Base-by-base conservation (phyloP, 1,140 invertebrate genomes). In the Arctopsyche grandis region DNA sequence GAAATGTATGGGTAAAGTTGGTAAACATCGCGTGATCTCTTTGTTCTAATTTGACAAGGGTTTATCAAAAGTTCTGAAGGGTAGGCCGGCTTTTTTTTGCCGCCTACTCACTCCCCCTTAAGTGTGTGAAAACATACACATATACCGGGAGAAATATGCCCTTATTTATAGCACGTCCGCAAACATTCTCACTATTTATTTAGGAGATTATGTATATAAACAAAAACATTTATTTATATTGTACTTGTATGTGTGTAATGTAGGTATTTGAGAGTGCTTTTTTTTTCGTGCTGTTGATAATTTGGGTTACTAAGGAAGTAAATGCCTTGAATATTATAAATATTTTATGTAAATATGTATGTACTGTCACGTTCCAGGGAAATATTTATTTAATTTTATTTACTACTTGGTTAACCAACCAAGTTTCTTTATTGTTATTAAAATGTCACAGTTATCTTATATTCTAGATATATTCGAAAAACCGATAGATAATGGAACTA, bases 21-120 rank as follows among this genome's bases (percentile, higher is more conserved):
- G 74, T 63, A 76, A 76, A 76, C 74, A 76, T 76, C 74, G 74
- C 58, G 74, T 76, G 74, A 76, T 76, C 74, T 76, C 74, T 76
- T 76, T 76, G 74, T 76, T 76, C 74, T 76, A 76, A 76, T 76
- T 76, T 76, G 74, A 76, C 74, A 76, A 76, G 58, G 74, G 74
- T 76, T 76, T 63, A 66, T 60, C 58, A 66, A 76, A 76, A 76
- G 74, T 76, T 76, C 58, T 76, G 56, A 66, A 76, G 74, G 74
- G 74, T 76, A 66, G 46, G 29, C 56, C n/a, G 58, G 4, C 19
- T 24, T 63, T 63, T 74, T 76, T 74, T 74, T 56, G 14, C 26
- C 69, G 5, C 19, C 52, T 56, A 56, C 10, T 4, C 29, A 4
- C 29, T 38, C 7, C 48, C 10, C 48, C 16, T 52, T 14, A 52